These are phyloP conservation scores for Myotis davidii DNA, from an alignment of 2,113 vertebrate genomes.

Conservation along the genomic window DNA sequence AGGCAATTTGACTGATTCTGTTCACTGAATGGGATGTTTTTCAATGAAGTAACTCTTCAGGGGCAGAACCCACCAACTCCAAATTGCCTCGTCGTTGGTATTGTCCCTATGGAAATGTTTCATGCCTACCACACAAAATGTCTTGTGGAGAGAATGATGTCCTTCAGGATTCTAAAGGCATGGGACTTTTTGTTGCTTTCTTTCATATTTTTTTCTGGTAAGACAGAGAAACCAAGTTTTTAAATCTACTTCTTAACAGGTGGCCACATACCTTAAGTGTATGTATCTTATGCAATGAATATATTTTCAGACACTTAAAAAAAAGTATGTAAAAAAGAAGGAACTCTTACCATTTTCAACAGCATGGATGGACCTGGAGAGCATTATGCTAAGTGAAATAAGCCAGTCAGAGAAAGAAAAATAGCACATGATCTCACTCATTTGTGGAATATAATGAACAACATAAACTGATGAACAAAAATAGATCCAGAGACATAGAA, in stretches of 20 bases:
- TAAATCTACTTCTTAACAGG: background rate
- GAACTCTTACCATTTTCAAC: background rate
- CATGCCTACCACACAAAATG: background rate
- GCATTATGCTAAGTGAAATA: too few relatives aligned
- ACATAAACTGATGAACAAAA: too few relatives aligned
- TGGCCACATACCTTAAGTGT: background rate
- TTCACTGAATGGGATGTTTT: background rate
- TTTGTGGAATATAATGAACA: too few relatives aligned
- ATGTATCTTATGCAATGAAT: background rate
- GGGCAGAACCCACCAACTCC: background rate
- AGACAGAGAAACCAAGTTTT: slow-evolving; percentile 25
- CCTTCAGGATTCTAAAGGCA: background rate
- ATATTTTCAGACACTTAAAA: background rate
- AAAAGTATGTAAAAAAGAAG: background rate
- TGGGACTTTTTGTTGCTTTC: background rate
- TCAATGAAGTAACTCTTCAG: background rate
- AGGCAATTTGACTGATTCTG: background rate
- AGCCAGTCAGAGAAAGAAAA: too few relatives aligned
- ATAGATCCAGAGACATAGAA: too few relatives aligned
- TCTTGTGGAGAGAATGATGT: background rate
- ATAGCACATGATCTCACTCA: too few relatives aligned
- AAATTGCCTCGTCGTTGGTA: slow-evolving; percentile 6
- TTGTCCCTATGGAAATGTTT: slow-evolving; percentile 12
- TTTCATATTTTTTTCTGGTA: slow-evolving; percentile 48
- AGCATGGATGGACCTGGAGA: too few relatives aligned